These are phyloP conservation scores for Salticus scenicus DNA, from an alignment of 2,888 invertebrate genomes.

Conservation along the genomic window DNA sequence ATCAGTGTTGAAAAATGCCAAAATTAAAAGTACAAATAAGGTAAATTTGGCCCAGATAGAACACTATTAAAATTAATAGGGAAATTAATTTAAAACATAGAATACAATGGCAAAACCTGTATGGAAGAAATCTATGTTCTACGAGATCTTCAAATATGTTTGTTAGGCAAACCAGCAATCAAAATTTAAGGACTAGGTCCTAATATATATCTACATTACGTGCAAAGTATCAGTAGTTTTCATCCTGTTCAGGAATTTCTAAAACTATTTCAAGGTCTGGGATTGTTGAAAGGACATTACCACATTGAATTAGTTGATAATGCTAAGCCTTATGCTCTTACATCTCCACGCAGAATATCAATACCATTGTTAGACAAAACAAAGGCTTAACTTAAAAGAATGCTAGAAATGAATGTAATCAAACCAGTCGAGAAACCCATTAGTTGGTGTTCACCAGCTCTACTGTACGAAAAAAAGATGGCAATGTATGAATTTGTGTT, in stretches of 20 bases:
- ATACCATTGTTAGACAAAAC: not conserved
- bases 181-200: not conserved
- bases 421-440: constrained; percentile 10
- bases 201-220: not conserved
- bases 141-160: not conserved
- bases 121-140: not conserved
- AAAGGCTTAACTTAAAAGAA: not conserved
- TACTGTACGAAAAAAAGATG: constrained; percentile 24
- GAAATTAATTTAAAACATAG: not conserved
- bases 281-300: not conserved
- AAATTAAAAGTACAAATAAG: not conserved
- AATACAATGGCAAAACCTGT: not conserved
- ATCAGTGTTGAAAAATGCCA: not conserved
- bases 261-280: not conserved
- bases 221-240: not conserved
- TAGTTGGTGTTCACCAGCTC: constrained; percentile 8
- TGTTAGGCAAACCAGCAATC: not conserved
- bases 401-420: constrained; percentile 3
- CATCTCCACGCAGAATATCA: not conserved
- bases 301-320: not conserved
- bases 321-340: not conserved
- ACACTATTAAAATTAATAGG: not conserved
- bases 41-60: not conserved
- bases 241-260: not conserved
- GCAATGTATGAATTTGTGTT: constrained; percentile 24